These are phyloP conservation scores for Trididemnum miniatum DNA, from an alignment of 23 tunicate species.

Conservation along the genomic window DNA sequence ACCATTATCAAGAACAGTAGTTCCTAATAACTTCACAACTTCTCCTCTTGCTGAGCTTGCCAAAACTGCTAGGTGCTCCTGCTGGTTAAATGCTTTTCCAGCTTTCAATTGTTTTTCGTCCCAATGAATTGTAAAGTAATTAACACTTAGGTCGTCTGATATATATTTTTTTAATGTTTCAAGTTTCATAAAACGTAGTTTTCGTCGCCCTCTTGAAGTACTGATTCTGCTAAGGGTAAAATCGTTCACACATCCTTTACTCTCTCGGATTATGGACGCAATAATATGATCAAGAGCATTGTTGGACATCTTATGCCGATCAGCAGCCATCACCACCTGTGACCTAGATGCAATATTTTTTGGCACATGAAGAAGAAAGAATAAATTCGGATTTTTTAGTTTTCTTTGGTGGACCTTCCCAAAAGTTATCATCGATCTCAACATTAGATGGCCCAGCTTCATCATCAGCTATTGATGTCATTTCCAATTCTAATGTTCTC, in stretches of 20 bases:
- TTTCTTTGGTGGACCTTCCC: neutral
- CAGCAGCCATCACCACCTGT: conserved; percentile 26
- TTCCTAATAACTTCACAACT: too few relatives aligned
- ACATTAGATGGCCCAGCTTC: neutral
- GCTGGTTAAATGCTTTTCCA: too few relatives aligned
- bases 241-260: neutral
- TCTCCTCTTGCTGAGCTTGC: too few relatives aligned
- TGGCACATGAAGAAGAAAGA: neutral
- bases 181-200: too few relatives aligned
- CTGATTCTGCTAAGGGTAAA: conserved; percentile 9
- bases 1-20: too few relatives aligned
- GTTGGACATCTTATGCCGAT: neutral
- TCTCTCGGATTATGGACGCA: conserved; percentile 6
- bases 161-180: too few relatives aligned
- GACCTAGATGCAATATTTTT: conserved; percentile 1
- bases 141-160: too few relatives aligned
- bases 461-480: neutral
- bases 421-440: neutral
- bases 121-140: too few relatives aligned
- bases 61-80: too few relatives aligned
- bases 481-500: neutral
- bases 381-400: neutral
- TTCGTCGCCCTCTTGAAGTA: neutral
- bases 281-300: neutral
- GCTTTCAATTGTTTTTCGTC: too few relatives aligned